Percentiles rank a stretch among this genome's conserved stretches.
Evolutionary conservation across 1,140 invertebrate species (phyloP).

Genomic region (Cyclina sinensis): DNA sequence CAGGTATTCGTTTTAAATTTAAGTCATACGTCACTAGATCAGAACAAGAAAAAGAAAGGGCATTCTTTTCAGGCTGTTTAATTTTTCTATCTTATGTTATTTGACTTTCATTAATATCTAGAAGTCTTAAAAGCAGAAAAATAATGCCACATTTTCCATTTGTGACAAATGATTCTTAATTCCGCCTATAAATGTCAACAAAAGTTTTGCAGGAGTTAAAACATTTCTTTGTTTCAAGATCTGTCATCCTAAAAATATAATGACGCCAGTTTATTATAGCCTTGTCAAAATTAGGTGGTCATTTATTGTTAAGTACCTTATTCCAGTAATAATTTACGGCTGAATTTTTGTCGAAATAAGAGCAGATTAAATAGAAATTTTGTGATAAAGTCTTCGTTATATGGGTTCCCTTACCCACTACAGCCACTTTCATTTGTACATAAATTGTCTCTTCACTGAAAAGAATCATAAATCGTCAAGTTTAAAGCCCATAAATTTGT

Average conservation of each 20-base stretch:
- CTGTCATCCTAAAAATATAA: conserved; percentile 15
- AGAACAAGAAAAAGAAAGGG: no score
- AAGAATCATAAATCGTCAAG: conserved; percentile 55
- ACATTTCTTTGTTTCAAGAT: conserved; percentile 20
- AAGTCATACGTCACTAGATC: no score
- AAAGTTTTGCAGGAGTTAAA: neutral
- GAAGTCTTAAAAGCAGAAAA: no score
- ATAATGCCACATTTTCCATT: no score
- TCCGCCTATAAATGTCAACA: neutral
- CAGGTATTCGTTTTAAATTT: no score
- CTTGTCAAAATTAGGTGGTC: conserved; percentile 35
- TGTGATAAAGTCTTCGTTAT: conserved; percentile 28
- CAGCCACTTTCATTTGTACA: conserved; percentile 36
- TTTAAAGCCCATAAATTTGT: conserved; percentile 56
- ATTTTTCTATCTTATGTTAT: no score
- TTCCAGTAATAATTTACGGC: conserved; percentile 19
- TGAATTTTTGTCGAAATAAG: neutral
- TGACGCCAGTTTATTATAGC: conserved; percentile 7
- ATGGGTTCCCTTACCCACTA: conserved; percentile 6
- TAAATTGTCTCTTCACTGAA: conserved; percentile 54
- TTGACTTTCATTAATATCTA: no score
- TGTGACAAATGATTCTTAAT: neutral
- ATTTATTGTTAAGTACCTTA: conserved; percentile 38
- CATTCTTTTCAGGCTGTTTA: no score
- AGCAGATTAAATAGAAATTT: neutral